Evolutionary conservation across 2,113 vertebrate species (phyloP), one percentile per base, ranked within the genome.

Genomic region (Penelope pileata): DNA sequence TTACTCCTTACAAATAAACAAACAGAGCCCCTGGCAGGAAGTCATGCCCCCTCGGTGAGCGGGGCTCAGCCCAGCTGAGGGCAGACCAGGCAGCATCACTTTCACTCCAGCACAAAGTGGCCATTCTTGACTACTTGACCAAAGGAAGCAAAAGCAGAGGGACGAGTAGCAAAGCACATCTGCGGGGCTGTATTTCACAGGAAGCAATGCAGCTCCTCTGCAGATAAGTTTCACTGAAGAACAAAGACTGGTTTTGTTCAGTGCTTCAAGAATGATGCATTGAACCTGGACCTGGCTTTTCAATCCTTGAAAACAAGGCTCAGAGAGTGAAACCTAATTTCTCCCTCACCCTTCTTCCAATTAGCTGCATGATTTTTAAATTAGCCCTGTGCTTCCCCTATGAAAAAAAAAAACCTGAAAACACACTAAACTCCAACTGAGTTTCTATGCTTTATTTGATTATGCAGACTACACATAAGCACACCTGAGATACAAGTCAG

Each of bases 201-300:
- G 98, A 98, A 98, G 97, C 74, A 84, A 83, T 15, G 84, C 72
- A 88, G 96, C 92, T 97, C 96, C 93, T 97, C 90, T 69, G 74
- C 96, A 98, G 98, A 98, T 98, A 98, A 96, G 94, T 98, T 98
- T 98, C 97, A 96, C 66, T 19, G 50, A 91, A 58, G 94, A 97
- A 98, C 98, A 98, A 98, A 98, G 97, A 74, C 51, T 63, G 93
- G 96, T 96, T 98, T 97, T 98, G 97, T 98, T 97, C 91, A 32
- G 14, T 5, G 51, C 50, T 88, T 91, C 16, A 19, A 96, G 96
- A 98, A 96, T 68, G 95, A 94, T 78, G 96, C 92, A 94, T 91
- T 97, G 93, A 98, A 98, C 97, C 93, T 96, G 95, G 88, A 75
- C 53, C 43, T 19, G 40, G 66, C 89, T 96, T 97, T 96, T 94